Percentiles rank a stretch among this genome's conserved stretches.
These are phyloP conservation scores for Planococcus citri DNA, from an alignment of 1,140 invertebrate genomes.

Conservation along the genomic window DNA sequence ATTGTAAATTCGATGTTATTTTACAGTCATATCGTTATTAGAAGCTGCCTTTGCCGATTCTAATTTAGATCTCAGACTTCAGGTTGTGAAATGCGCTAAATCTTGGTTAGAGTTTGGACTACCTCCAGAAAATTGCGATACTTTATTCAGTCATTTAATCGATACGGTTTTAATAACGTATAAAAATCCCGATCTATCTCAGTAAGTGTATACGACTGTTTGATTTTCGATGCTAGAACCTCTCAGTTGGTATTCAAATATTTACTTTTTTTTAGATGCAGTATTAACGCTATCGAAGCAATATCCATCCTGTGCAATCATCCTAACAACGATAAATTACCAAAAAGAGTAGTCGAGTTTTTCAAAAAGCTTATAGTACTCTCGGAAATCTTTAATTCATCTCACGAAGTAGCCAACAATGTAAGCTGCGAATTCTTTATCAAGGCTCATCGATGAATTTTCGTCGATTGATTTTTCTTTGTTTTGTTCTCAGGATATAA, in stretches of 20 bases:
- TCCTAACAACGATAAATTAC: slow-evolving; percentile 41
- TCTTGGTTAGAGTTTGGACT: slow-evolving; percentile 48
- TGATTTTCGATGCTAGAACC: neutral
- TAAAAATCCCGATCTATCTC: neutral
- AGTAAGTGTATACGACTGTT: neutral
- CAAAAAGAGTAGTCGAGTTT: slow-evolving; percentile 39
- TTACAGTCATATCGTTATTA: slow-evolving; percentile 34
- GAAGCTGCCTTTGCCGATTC: slow-evolving; percentile 21
- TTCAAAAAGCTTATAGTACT: slow-evolving; percentile 37
- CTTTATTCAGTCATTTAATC: slow-evolving; percentile 32
- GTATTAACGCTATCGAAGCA: slow-evolving; percentile 47
- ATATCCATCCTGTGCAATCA: slow-evolving; percentile 43
- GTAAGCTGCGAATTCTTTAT: slow-evolving; percentile 5
- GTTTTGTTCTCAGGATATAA: slow-evolving; percentile 35
- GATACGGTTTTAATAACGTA: slow-evolving; percentile 28
- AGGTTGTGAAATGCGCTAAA: slow-evolving; percentile 43
- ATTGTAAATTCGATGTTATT: neutral
- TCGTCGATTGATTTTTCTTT: neutral
- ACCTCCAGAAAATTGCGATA: slow-evolving; percentile 32
- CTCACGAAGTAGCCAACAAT: slow-evolving; percentile 14
- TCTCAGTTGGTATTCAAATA: no score
- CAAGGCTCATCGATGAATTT: neutral
- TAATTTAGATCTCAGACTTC: neutral
- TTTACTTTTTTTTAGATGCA: slow-evolving; percentile 21
- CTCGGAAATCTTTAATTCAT: slow-evolving; percentile 28